Percentiles rank a stretch among this genome's conserved stretches.
Conservation (phyloP, 2,797 vertebrate genomes). For the Gymnoscopelus braueri region DNA sequence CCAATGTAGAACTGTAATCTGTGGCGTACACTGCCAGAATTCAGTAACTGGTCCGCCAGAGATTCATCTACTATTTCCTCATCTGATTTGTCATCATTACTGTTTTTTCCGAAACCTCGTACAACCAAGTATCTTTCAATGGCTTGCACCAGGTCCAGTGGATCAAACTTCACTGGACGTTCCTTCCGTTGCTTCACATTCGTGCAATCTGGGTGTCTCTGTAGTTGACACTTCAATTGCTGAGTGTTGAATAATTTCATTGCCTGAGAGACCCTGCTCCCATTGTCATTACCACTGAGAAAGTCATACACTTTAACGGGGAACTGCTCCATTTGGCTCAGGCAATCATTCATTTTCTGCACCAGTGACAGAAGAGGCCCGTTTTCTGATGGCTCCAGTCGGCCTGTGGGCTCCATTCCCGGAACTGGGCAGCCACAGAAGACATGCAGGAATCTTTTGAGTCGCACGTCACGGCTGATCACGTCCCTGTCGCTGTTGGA, state of each 20-base stretch:
- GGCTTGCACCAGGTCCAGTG: conserved; percentile 95
- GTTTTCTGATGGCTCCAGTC: conserved; percentile 91
- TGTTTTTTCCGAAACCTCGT: conserved; percentile 93
- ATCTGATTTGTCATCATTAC: conserved; percentile 97
- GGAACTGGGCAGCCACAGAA: conserved; percentile 95
- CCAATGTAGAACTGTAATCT: conserved; percentile 98
- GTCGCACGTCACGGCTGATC: conserved; percentile 91
- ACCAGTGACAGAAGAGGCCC: conserved; percentile 92
- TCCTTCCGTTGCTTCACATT: conserved; percentile 99
- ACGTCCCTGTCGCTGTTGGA: conserved; percentile 92
- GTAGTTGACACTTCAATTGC: conserved; percentile 97
- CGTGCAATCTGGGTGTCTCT: conserved; percentile 98
- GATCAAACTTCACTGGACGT: conserved; percentile 98
- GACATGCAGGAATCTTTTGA: conserved; percentile 96
- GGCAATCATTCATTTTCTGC: conserved; percentile 99
- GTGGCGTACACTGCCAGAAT: conserved; percentile 97
- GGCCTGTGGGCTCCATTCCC: conserved; percentile 90
- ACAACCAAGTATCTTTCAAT: conserved; percentile 99
- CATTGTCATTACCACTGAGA: conserved; percentile 97
- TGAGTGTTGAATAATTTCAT: conserved; percentile 99
- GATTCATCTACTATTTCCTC: conserved; percentile 97
- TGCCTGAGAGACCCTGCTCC: conserved; percentile 99
- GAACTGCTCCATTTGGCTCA: conserved; percentile 99
- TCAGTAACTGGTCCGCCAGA: conserved; percentile 97
- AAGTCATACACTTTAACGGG: conserved; percentile 99